Conservation (phyloP, 2,888 invertebrate species). For the Sminthurinus aureus region DNA sequence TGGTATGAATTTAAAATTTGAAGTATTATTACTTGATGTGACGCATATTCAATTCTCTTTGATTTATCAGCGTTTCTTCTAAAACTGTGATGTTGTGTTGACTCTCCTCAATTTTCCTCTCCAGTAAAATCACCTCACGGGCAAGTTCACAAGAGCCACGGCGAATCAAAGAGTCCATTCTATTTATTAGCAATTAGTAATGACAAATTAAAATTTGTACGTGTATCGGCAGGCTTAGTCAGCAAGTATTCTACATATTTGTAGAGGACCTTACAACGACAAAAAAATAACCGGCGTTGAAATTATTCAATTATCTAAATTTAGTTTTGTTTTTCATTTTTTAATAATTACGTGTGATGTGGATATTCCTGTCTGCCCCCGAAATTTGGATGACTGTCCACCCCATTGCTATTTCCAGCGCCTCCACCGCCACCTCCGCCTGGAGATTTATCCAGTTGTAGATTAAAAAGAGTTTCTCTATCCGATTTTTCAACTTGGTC, state of each 20-base stretch:
- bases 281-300: not conserved
- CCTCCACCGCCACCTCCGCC: not conserved
- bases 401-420: no score
- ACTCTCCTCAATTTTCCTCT: constrained; percentile 70
- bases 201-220: not conserved
- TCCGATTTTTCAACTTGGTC: constrained; percentile 71
- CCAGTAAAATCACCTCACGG: constrained; percentile 70
- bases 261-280: not conserved
- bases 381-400: constrained; percentile 1
- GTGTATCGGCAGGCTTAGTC: not conserved
- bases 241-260: not conserved
- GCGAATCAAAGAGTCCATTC: constrained; percentile 69
- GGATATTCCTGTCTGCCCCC: constrained; percentile 4
- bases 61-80: constrained; percentile 70
- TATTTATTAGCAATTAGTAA: constrained; percentile 56
- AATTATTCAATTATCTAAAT: not conserved
- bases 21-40: constrained; percentile 62
- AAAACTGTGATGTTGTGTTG: constrained; percentile 69
- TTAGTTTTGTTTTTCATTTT: constrained; percentile 6
- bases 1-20: no score
- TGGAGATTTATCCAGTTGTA: constrained; percentile 32
- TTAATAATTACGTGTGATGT: constrained; percentile 17
- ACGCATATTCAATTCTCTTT: constrained; percentile 67
- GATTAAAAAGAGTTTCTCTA: constrained; percentile 52
- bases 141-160: constrained; percentile 70